Conservation (phyloP, 1,140 invertebrate species). For the Bombus turneri region DNA sequence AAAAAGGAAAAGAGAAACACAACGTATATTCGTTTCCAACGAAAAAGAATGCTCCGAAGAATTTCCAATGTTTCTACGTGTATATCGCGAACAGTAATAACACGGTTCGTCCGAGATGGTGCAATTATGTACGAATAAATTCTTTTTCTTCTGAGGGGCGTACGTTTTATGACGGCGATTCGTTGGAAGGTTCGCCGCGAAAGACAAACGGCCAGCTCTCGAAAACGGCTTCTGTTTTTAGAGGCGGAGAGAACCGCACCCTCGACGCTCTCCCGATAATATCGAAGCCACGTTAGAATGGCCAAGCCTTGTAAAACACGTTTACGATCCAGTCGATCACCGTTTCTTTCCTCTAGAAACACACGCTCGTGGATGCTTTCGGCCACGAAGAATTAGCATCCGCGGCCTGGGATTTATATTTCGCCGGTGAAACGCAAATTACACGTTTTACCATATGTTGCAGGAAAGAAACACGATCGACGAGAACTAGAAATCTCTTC, state of each 20-base stretch:
- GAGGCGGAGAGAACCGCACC: background rate
- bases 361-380: background rate
- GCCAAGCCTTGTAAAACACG: conserved; percentile 37
- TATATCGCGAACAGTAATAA: background rate
- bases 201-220: background rate
- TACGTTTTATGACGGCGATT: background rate
- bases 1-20: background rate
- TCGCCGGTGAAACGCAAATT: background rate
- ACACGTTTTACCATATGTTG: background rate
- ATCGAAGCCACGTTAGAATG: background rate
- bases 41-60: background rate
- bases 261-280: background rate
- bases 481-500: background rate
- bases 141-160: background rate
- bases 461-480: background rate
- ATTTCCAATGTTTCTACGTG: background rate
- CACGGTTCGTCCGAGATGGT: background rate
- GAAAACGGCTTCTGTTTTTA: conserved; percentile 13
- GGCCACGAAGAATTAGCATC: background rate
- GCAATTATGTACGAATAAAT: conserved; percentile 6
- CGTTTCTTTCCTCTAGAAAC: conserved; percentile 18
- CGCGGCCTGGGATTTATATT: conserved; percentile 41
- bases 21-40: no score
- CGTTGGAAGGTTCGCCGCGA: background rate
- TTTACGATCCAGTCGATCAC: conserved; percentile 45